Percentiles rank a stretch among this genome's conserved stretches.
These are phyloP conservation scores for Platygyra sinensis DNA, from an alignment of 64 coral and sea anemone species.

Conservation along the genomic window DNA sequence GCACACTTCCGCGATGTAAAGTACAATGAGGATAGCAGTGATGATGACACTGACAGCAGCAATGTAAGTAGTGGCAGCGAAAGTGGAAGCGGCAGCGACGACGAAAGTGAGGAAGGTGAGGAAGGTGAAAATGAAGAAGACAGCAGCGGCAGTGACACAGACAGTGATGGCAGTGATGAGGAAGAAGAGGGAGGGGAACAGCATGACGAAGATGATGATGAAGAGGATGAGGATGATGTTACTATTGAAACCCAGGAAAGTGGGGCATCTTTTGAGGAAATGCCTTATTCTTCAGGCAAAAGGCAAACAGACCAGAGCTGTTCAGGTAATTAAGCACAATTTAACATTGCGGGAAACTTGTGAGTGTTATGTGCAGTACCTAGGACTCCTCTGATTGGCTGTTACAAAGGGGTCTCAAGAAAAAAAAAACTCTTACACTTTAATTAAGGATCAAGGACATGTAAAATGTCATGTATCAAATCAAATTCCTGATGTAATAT, in stretches of 20 bases:
- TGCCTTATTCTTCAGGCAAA: slow-evolving; percentile 42
- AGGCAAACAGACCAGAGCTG: slow-evolving; percentile 43
- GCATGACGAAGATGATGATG: slow-evolving; percentile 77
- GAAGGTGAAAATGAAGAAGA: slow-evolving; percentile 78
- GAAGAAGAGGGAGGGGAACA: slow-evolving; percentile 60
- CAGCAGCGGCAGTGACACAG: slow-evolving; percentile 37
- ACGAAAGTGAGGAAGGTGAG: slow-evolving; percentile 75
- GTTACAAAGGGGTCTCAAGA: no score
- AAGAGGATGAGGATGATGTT: slow-evolving; percentile 84
- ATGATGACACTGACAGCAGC: slow-evolving; percentile 92
- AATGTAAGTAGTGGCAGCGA: slow-evolving; percentile 91
- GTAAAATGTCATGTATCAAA: no score
- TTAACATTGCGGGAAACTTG: neutral
- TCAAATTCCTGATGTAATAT: no score
- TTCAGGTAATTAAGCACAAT: slow-evolving; percentile 32
- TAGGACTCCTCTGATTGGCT: no score
- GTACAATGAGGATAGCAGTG: slow-evolving; percentile 84
- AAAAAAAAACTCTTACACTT: no score
- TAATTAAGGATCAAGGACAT: no score
- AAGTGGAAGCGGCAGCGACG: slow-evolving; percentile 69
- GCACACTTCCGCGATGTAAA: slow-evolving; percentile 76
- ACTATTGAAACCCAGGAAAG: slow-evolving; percentile 64
- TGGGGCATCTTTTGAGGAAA: slow-evolving; percentile 64
- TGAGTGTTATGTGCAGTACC: no score
- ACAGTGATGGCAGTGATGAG: slow-evolving; percentile 70